Evolutionary conservation across 1,140 invertebrate genomes (phyloP), one percentile per base, ranked within the genome.

Genomic region (Coelopa frigida): DNA sequence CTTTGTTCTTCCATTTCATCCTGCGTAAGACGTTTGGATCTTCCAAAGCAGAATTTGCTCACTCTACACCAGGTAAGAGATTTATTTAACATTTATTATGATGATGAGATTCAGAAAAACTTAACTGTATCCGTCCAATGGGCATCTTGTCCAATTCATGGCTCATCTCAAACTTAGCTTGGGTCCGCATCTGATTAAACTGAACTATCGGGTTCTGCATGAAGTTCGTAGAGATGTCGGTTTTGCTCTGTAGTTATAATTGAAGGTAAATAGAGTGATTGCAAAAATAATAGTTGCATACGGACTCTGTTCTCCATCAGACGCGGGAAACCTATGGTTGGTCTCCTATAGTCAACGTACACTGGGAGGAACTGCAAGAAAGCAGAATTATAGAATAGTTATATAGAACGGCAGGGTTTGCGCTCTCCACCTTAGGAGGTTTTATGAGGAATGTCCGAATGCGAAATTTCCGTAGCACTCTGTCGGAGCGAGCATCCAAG

Each of bases 361-460:
- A 32, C 46, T 48, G 14, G 3, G 37, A 37, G 21, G n/a, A n/a
- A 22, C n/a, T 11, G 27, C 5, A n/a, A n/a, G n/a, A n/a, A n/a
- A n/a, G n/a, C 4, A 5, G 3, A 14, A 21, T 6, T 44, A 1
- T 32, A 44, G 22, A 36, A 14, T n/a, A 18, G 31, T 38, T n/a
- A 44, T 8, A 6, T 15, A 6, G 15, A n/a, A 27, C 23, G 24
- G 11, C 1, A 31, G 39, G 6, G 22, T 17, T n/a, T n/a, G n/a
- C n/a, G n/a, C n/a, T 29, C 26, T 62, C 58, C 72, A 77, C 75
- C 60, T 69, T 70, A 52, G 61, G 55, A 7, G 73, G 79, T 48
- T 77, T 76, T 26, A 87, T 82, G 1, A 89, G 71, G 55, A 83
- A 89, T 12, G 85, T 88, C 53, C 81, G 76, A 26, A 90, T 78